Evolutionary conservation across 2,797 vertebrate species (phyloP).

Genomic region (Brachyalestes nurse): DNA sequence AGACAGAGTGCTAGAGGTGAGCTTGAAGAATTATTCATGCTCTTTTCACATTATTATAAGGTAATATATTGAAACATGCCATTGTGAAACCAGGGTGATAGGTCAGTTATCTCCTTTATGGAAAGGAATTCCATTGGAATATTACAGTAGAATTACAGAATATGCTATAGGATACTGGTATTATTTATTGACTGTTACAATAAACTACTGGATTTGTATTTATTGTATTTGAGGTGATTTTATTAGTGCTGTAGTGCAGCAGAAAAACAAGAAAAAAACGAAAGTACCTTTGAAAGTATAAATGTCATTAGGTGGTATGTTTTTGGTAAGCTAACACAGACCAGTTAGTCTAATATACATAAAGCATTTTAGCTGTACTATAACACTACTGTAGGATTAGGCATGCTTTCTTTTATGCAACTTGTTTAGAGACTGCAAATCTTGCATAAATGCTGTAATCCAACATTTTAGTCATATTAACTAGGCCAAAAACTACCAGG

Average conservation of each 20-base stretch:
- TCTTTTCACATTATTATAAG: neutral
- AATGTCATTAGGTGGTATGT: too few relatives aligned
- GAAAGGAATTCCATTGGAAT: neutral
- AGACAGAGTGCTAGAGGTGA: constrained; percentile 80
- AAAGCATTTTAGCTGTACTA: neutral
- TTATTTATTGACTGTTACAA: too few relatives aligned
- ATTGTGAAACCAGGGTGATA: neutral
- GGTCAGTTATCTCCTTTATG: neutral
- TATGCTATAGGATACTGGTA: too few relatives aligned
- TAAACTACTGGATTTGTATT: too few relatives aligned
- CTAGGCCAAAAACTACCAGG: neutral
- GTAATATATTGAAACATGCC: neutral
- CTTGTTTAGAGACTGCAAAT: neutral
- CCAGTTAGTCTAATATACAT: too few relatives aligned
- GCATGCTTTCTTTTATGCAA: neutral
- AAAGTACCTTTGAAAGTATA: too few relatives aligned
- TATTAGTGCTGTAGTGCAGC: too few relatives aligned
- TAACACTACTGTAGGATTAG: neutral
- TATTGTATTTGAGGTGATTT: too few relatives aligned
- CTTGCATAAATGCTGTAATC: neutral
- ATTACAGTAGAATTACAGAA: too few relatives aligned
- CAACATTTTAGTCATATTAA: neutral
- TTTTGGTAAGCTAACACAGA: neutral
- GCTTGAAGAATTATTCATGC: neutral
- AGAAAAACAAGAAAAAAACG: too few relatives aligned